These are phyloP conservation scores for Cottus gobio DNA, from an alignment of 2,113 vertebrate species.

Conservation along the genomic window DNA sequence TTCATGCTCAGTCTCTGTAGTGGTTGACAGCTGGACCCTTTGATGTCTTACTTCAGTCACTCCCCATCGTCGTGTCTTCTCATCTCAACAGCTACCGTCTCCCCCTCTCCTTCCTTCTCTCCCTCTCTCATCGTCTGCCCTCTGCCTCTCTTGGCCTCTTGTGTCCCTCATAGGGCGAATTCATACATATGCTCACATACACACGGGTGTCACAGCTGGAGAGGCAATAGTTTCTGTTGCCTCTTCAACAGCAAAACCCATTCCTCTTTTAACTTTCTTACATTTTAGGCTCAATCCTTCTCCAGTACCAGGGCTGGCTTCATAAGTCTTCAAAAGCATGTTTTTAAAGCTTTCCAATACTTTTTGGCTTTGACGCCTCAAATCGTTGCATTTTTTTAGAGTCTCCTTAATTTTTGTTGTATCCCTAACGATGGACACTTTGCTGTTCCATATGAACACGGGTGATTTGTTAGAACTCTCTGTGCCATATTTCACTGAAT, in stretches of 20 bases:
- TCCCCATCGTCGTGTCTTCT: slow-evolving; percentile 38
- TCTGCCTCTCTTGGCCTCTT: slow-evolving; percentile 19
- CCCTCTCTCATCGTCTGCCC: slow-evolving; percentile 2
- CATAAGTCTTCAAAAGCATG: slow-evolving; percentile 19
- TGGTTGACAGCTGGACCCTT: slow-evolving; percentile 64
- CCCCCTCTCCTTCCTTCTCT: neutral
- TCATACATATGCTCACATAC: slow-evolving; percentile 8
- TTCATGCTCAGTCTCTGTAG: slow-evolving; percentile 18
- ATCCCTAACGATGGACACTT: neutral
- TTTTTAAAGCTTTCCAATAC: slow-evolving; percentile 31
- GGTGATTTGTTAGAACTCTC: neutral
- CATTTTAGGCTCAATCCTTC: slow-evolving; percentile 1
- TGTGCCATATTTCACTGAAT: neutral
- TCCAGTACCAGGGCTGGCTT: neutral
- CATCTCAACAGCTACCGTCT: slow-evolving; percentile 42
- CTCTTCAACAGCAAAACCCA: neutral
- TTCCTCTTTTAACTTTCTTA: slow-evolving; percentile 11
- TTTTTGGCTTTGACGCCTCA: neutral
- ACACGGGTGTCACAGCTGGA: slow-evolving; percentile 3
- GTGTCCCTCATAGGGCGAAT: slow-evolving; percentile 15
- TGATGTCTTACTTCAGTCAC: slow-evolving; percentile 67
- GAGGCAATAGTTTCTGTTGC: slow-evolving; percentile 1
- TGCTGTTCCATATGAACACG: neutral
- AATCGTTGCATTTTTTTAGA: neutral
- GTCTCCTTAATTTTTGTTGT: neutral